These are phyloP conservation scores for Sarcophaga caerulescens DNA, from an alignment of 2,888 invertebrate genomes.

Conservation along the genomic window DNA sequence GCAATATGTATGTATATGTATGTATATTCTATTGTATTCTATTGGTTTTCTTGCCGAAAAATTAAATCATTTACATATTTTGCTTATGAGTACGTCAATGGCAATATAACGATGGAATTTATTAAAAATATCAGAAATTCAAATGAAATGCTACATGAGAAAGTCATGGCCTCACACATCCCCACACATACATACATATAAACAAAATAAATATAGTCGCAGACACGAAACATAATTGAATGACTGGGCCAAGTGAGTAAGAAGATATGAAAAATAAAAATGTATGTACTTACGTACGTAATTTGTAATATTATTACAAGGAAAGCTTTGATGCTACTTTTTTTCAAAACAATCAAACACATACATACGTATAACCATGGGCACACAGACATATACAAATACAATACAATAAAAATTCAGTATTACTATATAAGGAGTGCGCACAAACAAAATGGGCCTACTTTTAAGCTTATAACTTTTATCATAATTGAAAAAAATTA, in stretches of 20 bases:
- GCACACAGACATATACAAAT: background rate
- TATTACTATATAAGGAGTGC: background rate
- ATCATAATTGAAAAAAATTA: too few species aligned
- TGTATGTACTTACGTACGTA: conserved; percentile 12
- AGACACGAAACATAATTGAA: background rate
- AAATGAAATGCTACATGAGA: background rate
- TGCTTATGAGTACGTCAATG: background rate
- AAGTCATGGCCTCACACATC: background rate
- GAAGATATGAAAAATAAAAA: background rate
- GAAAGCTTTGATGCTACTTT: conserved; percentile 70
- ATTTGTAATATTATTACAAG: conserved; percentile 69
- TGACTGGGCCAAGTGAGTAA: background rate
- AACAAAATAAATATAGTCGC: background rate
- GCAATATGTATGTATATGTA: too few species aligned
- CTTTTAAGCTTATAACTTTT: too few species aligned
- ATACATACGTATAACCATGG: conserved; percentile 40
- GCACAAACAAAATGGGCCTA: too few species aligned
- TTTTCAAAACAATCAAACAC: conserved; percentile 71
- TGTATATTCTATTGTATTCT: too few species aligned
- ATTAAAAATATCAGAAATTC: conserved; percentile 26
- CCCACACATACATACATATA: background rate
- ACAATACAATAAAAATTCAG: conserved; percentile 31
- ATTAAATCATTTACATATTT: conserved; percentile 25
- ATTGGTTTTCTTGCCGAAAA: background rate
- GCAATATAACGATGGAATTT: conserved; percentile 38